Percentiles rank a stretch among this genome's conserved stretches.
Conservation (phyloP, 2,113 vertebrate genomes). For the Phyllostomus discolor region DNA sequence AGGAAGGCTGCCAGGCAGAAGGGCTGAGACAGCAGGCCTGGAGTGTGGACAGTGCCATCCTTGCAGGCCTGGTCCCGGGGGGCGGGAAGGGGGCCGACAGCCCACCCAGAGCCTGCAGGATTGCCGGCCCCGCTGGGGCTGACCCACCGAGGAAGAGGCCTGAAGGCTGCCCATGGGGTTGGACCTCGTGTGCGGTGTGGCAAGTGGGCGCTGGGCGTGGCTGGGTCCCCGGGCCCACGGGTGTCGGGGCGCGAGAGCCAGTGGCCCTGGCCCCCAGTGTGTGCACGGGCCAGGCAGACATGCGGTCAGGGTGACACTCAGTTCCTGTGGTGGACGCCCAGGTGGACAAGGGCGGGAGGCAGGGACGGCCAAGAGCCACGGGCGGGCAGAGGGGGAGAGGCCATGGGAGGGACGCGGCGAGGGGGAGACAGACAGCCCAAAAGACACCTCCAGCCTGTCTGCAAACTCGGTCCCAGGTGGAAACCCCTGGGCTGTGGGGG, state of each 20-base stretch:
- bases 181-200: no score
- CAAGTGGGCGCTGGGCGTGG: not conserved
- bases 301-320: not conserved
- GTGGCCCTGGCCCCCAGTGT: not conserved
- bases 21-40: fast-evolving
- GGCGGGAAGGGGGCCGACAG: not conserved
- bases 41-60: not conserved
- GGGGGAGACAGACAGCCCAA: not conserved
- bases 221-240: fast-evolving
- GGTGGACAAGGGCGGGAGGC: not conserved
- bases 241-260: not conserved
- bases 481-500: not conserved
- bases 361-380: not conserved
- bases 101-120: not conserved
- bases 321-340: not conserved
- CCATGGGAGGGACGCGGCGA: not conserved
- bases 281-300: not conserved
- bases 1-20: not conserved
- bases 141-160: not conserved
- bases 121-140: not conserved
- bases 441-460: not conserved
- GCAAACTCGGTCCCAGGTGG: not conserved
- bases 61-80: not conserved
- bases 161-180: not conserved
- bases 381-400: not conserved